These are phyloP conservation scores for Timema podura DNA, from an alignment of 2,888 invertebrate species.

Conservation along the genomic window DNA sequence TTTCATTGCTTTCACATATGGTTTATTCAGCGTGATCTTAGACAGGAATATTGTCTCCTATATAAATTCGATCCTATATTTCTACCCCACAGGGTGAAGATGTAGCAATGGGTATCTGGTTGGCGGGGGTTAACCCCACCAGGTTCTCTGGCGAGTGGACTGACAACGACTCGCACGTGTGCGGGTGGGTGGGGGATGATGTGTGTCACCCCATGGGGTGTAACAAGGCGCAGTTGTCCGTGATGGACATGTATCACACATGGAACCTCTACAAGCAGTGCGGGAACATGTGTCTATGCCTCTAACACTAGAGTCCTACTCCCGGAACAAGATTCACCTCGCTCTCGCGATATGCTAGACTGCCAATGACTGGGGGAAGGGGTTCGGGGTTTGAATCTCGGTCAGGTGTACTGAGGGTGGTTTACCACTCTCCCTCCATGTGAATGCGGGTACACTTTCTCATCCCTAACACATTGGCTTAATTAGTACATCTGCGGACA, in stretches of 20 bases:
- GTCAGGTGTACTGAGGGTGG: no score
- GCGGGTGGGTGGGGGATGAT: slow-evolving; percentile 26
- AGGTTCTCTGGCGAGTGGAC: neutral
- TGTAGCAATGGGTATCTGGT: slow-evolving; percentile 36
- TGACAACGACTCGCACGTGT: neutral
- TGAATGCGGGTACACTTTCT: no score
- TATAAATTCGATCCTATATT: slow-evolving; percentile 16
- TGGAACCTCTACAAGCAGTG: slow-evolving; percentile 22
- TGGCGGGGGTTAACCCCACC: slow-evolving; percentile 31
- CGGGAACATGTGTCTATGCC: slow-evolving; percentile 25
- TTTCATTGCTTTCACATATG: no score
- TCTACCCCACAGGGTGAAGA: slow-evolving; percentile 34
- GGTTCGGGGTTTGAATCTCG: no score
- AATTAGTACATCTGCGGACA: no score
- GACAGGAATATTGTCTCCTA: neutral
- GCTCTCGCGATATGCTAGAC: no score
- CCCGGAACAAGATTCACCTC: no score
- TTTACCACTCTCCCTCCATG: no score
- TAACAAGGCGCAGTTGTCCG: slow-evolving; percentile 25
- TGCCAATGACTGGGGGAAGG: no score
- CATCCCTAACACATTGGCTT: no score
- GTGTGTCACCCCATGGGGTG: slow-evolving; percentile 17
- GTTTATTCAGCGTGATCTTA: no score
- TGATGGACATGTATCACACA: slow-evolving; percentile 24
- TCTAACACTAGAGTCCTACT: neutral